Evolutionary conservation across 1,140 invertebrate genomes (phyloP).

Genomic region (Spodoptera frugiperda): DNA sequence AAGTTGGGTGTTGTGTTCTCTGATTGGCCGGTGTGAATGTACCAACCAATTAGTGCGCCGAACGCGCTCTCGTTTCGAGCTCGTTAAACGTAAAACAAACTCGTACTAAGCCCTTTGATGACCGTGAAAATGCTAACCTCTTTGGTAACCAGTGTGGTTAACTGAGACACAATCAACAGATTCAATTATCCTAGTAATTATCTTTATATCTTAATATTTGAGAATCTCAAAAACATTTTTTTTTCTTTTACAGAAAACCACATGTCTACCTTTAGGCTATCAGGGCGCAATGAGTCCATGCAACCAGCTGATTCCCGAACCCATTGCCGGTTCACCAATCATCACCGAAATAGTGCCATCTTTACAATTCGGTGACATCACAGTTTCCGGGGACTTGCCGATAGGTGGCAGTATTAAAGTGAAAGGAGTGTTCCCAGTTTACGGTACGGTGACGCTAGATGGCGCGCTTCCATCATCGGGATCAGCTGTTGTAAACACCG

Average conservation of each 20-base stretch:
- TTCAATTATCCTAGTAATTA: too few species aligned
- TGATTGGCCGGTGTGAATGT: too few species aligned
- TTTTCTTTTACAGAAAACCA: constrained; percentile 11
- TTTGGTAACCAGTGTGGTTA: too few species aligned
- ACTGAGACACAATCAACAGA: too few species aligned
- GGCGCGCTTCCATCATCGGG: constrained; percentile 71
- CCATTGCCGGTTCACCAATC: constrained; percentile 41
- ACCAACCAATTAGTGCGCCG: background rate
- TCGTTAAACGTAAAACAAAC: too few species aligned
- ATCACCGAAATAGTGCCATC: constrained; percentile 69
- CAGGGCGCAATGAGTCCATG: background rate
- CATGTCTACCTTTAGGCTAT: background rate
- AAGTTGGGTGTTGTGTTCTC: too few species aligned
- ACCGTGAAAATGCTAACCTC: too few species aligned
- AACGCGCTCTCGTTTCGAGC: too few species aligned
- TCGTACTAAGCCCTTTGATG: too few species aligned
- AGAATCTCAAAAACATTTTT: too few species aligned
- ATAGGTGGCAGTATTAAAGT: constrained; percentile 76
- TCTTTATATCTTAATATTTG: too few species aligned
- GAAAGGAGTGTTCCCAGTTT: constrained; percentile 76
- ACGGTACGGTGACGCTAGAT: constrained; percentile 72
- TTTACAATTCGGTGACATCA: constrained; percentile 74
- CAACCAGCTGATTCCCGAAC: constrained; percentile 19
- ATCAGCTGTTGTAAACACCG: constrained; percentile 59
- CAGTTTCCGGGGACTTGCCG: constrained; percentile 70